Evolutionary conservation across 2,113 vertebrate genomes (phyloP).

Genomic region (Chaetodon auriga): DNA sequence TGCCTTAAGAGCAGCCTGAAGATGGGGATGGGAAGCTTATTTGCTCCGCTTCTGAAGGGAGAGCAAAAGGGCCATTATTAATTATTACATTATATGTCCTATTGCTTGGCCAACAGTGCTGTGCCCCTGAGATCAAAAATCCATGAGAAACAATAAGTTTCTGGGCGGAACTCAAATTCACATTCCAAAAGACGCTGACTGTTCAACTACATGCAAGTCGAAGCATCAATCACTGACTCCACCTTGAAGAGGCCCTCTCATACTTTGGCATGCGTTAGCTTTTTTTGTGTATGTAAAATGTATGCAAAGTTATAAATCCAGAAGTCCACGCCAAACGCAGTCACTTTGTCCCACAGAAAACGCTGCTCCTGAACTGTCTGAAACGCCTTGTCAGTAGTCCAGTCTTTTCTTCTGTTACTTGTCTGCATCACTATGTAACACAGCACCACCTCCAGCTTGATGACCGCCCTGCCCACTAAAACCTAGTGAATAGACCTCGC

Average conservation of each 20-base stretch:
- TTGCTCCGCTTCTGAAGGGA: slow-evolving; percentile 6
- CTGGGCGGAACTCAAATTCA: not conserved
- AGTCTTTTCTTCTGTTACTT: no score
- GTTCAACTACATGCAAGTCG: not conserved
- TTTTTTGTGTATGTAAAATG: no score
- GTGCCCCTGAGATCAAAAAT: not conserved
- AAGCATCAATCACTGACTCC: not conserved
- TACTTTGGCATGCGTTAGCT: no score
- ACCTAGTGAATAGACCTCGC: no score
- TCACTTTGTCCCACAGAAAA: no score
- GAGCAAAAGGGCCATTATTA: slow-evolving; percentile 19
- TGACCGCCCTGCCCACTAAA: no score
- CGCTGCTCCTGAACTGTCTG: no score
- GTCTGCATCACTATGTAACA: no score
- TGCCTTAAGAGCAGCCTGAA: not conserved
- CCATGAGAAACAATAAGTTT: not conserved
- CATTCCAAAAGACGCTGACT: not conserved
- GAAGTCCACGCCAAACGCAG: no score
- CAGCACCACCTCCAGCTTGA: no score
- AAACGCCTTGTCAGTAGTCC: no score
- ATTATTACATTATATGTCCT: slow-evolving; percentile 13
- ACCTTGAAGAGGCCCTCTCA: not conserved
- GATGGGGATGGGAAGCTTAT: not conserved
- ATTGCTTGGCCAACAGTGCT: not conserved
- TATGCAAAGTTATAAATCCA: no score